These are phyloP conservation scores for Stegastes partitus DNA, from an alignment of 2,113 vertebrate genomes.

Conservation along the genomic window DNA sequence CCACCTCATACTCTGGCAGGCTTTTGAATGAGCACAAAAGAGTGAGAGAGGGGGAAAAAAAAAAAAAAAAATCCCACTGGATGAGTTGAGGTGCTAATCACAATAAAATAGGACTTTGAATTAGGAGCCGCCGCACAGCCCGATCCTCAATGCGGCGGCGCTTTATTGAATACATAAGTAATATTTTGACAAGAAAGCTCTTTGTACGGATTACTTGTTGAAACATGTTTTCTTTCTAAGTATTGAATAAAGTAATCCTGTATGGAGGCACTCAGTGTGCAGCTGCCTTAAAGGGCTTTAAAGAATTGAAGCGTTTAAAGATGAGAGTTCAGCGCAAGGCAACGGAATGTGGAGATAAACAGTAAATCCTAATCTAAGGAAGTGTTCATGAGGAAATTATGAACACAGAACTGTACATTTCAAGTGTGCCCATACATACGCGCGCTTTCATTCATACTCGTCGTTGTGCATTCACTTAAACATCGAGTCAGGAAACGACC, in stretches of 20 bases:
- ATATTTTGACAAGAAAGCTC: conserved; percentile 40
- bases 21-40: conserved; percentile 43
- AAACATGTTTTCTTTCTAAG: conserved; percentile 52
- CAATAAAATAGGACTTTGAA: conserved; percentile 51
- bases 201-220: conserved; percentile 54
- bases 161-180: conserved; percentile 42
- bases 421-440: too few species aligned
- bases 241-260: conserved; percentile 56
- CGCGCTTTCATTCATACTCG: too few species aligned
- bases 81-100: conserved; percentile 54
- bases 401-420: too few species aligned
- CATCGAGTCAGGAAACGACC: not conserved
- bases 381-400: too few species aligned
- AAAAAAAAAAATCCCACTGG: conserved; percentile 30
- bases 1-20: conserved; percentile 9
- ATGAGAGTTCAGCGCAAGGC: conserved; percentile 31
- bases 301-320: conserved; percentile 22
- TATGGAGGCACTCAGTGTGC: conserved; percentile 16
- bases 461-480: not conserved
- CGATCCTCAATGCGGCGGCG: not conserved
- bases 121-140: conserved; percentile 26
- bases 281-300: conserved; percentile 23
- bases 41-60: not conserved
- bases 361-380: not conserved
- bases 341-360: conserved; percentile 18